Evolutionary conservation across 2,113 vertebrate species (phyloP).

Genomic region (Ctenomys sociabilis): DNA sequence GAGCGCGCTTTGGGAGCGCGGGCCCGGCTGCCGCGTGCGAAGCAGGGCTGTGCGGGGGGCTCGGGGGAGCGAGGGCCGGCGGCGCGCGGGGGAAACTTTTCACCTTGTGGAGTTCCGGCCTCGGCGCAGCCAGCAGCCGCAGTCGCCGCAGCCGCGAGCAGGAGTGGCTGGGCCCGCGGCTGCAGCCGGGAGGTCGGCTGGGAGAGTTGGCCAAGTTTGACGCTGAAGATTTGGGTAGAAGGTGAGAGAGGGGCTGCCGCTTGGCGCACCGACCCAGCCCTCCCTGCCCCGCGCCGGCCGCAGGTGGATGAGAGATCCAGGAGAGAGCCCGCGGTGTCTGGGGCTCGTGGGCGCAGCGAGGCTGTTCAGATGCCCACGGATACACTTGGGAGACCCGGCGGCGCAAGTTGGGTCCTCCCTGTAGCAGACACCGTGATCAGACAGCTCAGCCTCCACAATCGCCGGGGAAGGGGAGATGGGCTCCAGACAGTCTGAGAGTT

Average conservation of each 20-base stretch:
- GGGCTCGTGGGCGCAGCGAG: neutral
- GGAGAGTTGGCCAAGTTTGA: constrained; percentile 73
- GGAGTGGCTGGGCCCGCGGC: neutral
- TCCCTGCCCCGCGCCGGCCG: neutral
- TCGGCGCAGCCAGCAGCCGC: neutral
- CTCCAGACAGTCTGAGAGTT: neutral
- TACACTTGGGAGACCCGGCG: neutral
- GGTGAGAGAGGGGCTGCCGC: neutral
- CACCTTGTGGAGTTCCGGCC: constrained; percentile 76
- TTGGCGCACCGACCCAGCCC: neutral
- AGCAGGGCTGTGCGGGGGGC: neutral
- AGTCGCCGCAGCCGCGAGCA: neutral
- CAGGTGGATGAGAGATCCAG: constrained; percentile 73
- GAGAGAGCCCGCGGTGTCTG: neutral
- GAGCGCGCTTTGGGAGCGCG: neutral
- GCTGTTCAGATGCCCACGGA: neutral
- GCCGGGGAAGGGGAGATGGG: neutral
- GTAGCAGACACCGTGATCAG: neutral
- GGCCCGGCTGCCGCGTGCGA: neutral
- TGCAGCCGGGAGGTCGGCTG: neutral
- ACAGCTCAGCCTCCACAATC: neutral
- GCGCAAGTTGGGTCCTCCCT: constrained; percentile 29
- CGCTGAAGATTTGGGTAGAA: neutral
- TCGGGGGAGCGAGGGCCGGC: neutral
- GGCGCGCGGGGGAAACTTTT: constrained; percentile 82